phyloP scores from a whole-genome alignment of 2,888 invertebrate genomes.

The Labia minor region DNA sequence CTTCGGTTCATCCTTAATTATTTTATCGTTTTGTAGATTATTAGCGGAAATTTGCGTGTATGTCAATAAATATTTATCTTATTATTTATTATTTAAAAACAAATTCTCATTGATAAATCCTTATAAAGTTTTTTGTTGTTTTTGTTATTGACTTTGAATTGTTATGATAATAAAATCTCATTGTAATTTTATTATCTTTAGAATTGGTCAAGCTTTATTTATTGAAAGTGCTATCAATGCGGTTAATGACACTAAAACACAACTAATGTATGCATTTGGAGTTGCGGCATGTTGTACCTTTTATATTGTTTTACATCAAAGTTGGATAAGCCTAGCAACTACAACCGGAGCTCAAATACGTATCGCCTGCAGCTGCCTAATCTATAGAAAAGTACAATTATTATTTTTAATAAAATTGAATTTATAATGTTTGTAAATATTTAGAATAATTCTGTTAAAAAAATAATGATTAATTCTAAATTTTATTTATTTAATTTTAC shows the following conservation, averaged over 20 bases:
- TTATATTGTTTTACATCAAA: slow-evolving; percentile 19
- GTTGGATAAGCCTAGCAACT: slow-evolving; percentile 19
- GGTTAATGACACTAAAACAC: background rate
- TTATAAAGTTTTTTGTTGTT: no score
- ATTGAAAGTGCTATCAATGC: slow-evolving; percentile 8
- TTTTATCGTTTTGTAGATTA: slow-evolving; percentile 14
- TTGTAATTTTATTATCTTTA: slow-evolving; percentile 4
- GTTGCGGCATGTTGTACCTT: slow-evolving; percentile 16
- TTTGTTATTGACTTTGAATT: no score
- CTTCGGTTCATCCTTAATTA: slow-evolving; percentile 19
- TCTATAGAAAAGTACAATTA: slow-evolving; percentile 20
- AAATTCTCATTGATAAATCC: no score
- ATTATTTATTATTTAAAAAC: no score
- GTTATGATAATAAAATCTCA: no score
- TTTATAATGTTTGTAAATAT: no score
- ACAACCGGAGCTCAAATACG: slow-evolving; percentile 19
- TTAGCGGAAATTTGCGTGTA: slow-evolving; percentile 18
- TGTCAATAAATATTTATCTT: slow-evolving; percentile 16
- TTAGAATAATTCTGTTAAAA: no score
- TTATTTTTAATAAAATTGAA: slow-evolving; percentile 16
- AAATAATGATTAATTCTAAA: no score
- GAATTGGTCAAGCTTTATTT: slow-evolving; percentile 20
- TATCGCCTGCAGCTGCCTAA: slow-evolving; percentile 18
- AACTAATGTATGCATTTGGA: slow-evolving; percentile 15
- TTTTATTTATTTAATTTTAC: no score